These are phyloP conservation scores for Plectrocnemia conspersa DNA, from an alignment of 1,140 invertebrate genomes.

Conservation along the genomic window DNA sequence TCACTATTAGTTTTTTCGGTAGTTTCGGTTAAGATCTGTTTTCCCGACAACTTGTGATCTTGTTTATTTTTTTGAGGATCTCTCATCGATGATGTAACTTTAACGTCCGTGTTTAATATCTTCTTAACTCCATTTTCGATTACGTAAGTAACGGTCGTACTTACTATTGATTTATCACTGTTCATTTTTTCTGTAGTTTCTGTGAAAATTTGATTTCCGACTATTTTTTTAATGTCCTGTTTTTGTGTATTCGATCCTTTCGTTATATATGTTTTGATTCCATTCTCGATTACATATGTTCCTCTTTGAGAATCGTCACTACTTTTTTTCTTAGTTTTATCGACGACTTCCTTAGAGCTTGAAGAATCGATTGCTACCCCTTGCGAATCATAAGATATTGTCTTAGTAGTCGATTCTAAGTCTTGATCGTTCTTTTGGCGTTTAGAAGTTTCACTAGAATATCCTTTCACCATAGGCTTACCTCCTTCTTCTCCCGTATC, in stretches of 20 bases:
- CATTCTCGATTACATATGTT: conserved; percentile 33
- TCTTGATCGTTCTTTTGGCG: conserved; percentile 31
- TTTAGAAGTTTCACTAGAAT: conserved; percentile 27
- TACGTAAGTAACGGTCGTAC: conserved; percentile 15
- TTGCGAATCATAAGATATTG: conserved; percentile 26
- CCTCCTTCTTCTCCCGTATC: conserved; percentile 52
- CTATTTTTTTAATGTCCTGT: not conserved
- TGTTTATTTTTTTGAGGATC: conserved; percentile 8
- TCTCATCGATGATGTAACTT: conserved; percentile 10
- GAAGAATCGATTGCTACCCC: conserved; percentile 10
- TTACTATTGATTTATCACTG: not conserved
- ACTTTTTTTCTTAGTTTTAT: not conserved
- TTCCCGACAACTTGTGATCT: not conserved
- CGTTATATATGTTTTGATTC: conserved; percentile 22
- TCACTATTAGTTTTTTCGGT: not conserved
- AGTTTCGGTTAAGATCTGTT: not conserved
- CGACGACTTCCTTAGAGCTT: conserved; percentile 6
- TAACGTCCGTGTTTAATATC: too few species aligned
- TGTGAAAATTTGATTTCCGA: not conserved
- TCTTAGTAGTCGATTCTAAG: conserved; percentile 25
- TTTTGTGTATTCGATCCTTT: conserved; percentile 1
- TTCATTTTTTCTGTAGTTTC: not conserved
- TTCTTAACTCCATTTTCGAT: conserved; percentile 27
- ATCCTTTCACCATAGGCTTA: conserved; percentile 25
- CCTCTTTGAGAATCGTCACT: conserved; percentile 8